Evolutionary conservation across 2,797 vertebrate species (phyloP).

Genomic region (Morus bassanus): DNA sequence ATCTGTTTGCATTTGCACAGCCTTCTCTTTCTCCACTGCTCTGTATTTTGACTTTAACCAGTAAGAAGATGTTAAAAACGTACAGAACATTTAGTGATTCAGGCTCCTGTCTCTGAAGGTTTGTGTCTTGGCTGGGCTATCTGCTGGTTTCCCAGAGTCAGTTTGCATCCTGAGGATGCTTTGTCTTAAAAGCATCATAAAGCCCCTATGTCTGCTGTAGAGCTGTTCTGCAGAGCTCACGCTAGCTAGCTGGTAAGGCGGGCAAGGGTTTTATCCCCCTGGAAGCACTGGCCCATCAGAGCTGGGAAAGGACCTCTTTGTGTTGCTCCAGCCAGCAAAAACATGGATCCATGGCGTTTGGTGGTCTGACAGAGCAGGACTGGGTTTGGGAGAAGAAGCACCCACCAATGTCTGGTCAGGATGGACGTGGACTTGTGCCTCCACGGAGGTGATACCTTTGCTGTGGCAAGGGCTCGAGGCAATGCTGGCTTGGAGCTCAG

Average conservation of each 20-base stretch:
- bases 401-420: no score
- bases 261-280: neutral
- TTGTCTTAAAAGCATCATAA: neutral
- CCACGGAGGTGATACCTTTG: neutral
- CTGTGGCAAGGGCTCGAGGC: neutral
- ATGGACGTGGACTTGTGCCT: neutral
- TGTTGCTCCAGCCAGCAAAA: neutral
- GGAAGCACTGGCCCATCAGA: neutral
- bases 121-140: neutral
- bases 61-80: neutral
- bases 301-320: neutral
- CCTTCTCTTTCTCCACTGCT: neutral
- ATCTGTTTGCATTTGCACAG: neutral
- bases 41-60: neutral
- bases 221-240: neutral
- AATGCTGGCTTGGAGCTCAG: no score
- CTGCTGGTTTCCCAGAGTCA: neutral
- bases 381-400: neutral
- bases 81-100: neutral
- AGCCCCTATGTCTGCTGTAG: accelerated
- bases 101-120: neutral
- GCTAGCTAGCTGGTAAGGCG: neutral
- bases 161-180: neutral
- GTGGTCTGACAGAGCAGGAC: neutral
- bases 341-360: neutral